These are phyloP conservation scores for Meteorus cinctellus DNA, from an alignment of 2,888 invertebrate species.

Conservation along the genomic window DNA sequence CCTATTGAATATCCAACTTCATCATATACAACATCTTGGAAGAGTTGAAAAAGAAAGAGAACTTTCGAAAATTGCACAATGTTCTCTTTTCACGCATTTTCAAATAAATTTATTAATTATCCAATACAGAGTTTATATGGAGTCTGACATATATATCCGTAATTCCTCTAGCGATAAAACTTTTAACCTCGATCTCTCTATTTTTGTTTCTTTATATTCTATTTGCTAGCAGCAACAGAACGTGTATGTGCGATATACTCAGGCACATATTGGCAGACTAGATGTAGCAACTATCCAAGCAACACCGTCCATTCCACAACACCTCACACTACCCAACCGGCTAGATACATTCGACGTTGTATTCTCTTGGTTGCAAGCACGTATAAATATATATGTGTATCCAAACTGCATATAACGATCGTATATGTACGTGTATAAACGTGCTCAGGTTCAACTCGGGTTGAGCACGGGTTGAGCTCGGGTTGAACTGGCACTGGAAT, in stretches of 20 bases:
- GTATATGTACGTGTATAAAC: constrained; percentile 11
- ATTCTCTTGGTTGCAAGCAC: constrained; percentile 2
- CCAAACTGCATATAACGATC: constrained; percentile 5
- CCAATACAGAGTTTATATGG: too few relatives aligned
- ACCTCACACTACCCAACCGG: neutral
- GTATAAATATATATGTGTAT: neutral
- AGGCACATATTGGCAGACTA: neutral
- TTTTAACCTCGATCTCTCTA: neutral
- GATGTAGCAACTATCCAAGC: neutral
- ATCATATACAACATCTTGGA: too few relatives aligned
- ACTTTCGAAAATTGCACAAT: too few relatives aligned
- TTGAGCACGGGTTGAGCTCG: constrained; percentile 18
- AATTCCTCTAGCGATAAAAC: too few relatives aligned
- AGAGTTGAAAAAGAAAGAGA: too few relatives aligned
- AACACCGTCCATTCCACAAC: constrained; percentile 17
- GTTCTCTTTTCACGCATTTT: too few relatives aligned
- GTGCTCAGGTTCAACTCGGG: constrained; percentile 8
- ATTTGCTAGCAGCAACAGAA: neutral
- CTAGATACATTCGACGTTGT: neutral
- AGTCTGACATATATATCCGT: too few relatives aligned
- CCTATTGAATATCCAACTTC: too few relatives aligned
- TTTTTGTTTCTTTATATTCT: neutral
- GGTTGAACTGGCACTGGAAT: constrained; percentile 19
- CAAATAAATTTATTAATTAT: too few relatives aligned
- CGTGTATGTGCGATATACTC: neutral